Conservation (phyloP, 2,797 vertebrate species). For the Sylvilagus floridanus region DNA sequence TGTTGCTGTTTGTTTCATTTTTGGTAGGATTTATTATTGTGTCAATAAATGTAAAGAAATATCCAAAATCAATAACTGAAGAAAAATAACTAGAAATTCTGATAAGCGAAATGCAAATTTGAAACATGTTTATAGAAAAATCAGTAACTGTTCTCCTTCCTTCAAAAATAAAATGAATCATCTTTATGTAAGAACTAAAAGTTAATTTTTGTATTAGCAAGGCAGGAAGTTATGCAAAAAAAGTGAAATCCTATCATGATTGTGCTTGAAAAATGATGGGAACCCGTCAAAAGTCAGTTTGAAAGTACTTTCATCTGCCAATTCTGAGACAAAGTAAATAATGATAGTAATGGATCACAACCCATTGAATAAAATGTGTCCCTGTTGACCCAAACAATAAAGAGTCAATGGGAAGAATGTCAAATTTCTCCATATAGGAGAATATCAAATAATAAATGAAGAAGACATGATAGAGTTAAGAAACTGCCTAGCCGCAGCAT, state of each 20-base stretch:
- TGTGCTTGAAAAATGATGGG: neutral
- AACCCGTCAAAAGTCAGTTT: neutral
- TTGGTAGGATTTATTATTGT: neutral
- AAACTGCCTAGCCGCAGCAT: too few relatives aligned
- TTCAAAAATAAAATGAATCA: constrained; percentile 18
- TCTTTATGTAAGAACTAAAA: constrained; percentile 40
- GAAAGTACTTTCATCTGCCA: neutral
- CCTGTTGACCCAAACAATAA: neutral
- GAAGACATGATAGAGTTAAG: neutral
- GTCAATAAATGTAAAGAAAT: constrained; percentile 14
- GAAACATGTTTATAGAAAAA: neutral
- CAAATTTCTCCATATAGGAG: neutral
- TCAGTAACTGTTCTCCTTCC: constrained; percentile 14
- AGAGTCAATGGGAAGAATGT: neutral
- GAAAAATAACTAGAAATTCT: constrained; percentile 33
- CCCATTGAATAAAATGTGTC: neutral
- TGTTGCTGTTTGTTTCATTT: constrained; percentile 6
- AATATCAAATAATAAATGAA: neutral
- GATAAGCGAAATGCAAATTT: neutral
- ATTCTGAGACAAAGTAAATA: neutral
- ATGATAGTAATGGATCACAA: neutral
- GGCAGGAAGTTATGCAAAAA: neutral
- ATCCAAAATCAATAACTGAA: constrained; percentile 14
- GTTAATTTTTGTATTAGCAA: neutral
- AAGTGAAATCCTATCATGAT: neutral